Base-by-base conservation (phyloP, 2,113 vertebrate species). In the Lota lota region DNA sequence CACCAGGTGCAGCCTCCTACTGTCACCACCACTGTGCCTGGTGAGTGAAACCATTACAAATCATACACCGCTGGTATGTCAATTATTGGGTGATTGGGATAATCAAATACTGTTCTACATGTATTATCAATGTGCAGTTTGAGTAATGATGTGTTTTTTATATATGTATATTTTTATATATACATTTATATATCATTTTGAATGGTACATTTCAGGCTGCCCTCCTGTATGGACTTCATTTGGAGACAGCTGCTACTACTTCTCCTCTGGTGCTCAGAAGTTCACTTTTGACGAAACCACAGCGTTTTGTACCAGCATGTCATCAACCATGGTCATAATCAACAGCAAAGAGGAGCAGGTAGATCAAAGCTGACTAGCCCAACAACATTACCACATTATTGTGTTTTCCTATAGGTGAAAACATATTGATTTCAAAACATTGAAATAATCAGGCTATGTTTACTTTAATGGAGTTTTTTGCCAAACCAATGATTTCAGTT, bases 281-380 rank as follows among this genome's bases (percentile, higher is more conserved):
- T 90, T 93, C 63, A 92, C 90, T 82, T 99, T 95, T 80, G 87
- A 94, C 63, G 94, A 96, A 1, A 90, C 95, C 19, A 93, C 87
- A 56, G 84, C 88, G 74, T 93, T 90, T 70, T 99, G 97, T 79
- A 85, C 90, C 71, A 93, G 94, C 66, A 92, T 79, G 69, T 91
- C 80, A 63, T 93, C 97, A 1, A 92, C 76, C 65, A 89, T 99
- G 83, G 85, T 98, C 73, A 94, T 96, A 79, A 95, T 99, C 79
- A 93, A 94, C 72, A 82, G 92, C 67, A 92, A 91, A 79, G 95
- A 96, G n/a, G 95, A 98, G 61, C 97, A 98, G 94, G 97, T 99
- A 92, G 24, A 71, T 61, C 0, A 28, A 47, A 10, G 40, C 12
- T 47, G 40, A 47, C 40, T 8, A 47, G 40, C 40, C 40, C 40